Conservation (phyloP, 1,140 invertebrate species). For the Musca vetustissima region DNA sequence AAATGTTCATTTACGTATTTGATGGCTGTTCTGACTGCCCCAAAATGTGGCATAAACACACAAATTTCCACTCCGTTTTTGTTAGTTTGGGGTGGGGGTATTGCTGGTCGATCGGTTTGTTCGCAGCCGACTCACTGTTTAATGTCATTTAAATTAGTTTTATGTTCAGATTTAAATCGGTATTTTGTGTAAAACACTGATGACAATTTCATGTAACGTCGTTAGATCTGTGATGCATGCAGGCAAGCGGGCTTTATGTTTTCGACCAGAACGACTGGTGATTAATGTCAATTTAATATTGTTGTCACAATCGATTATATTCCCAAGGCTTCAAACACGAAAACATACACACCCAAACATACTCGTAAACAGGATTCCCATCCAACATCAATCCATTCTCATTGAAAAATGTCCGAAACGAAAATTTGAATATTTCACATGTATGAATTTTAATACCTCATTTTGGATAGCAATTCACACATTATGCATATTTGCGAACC, state of each 20-base stretch:
- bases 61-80: too few species aligned
- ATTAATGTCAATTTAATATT: conserved; percentile 18
- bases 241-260: not conserved
- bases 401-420: not conserved
- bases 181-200: conserved; percentile 21
- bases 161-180: conserved; percentile 16
- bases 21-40: too few species aligned
- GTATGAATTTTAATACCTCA: not conserved
- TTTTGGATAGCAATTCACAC: not conserved
- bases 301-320: too few species aligned
- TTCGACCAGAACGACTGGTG: not conserved
- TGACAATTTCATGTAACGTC: conserved; percentile 20
- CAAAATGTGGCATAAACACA: too few species aligned
- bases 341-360: too few species aligned
- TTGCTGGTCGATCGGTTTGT: too few species aligned
- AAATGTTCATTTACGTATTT: too few species aligned
- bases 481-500: too few species aligned
- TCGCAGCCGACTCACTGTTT: conserved; percentile 2
- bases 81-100: too few species aligned
- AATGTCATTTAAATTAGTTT: conserved; percentile 21
- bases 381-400: not conserved
- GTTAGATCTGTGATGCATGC: not conserved
- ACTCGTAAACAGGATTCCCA: too few species aligned
- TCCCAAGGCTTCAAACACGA: not conserved
- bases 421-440: conserved; percentile 18